phyloP scores from a whole-genome alignment of 2,797 vertebrate species.

The Intellagama lesueurii region DNA sequence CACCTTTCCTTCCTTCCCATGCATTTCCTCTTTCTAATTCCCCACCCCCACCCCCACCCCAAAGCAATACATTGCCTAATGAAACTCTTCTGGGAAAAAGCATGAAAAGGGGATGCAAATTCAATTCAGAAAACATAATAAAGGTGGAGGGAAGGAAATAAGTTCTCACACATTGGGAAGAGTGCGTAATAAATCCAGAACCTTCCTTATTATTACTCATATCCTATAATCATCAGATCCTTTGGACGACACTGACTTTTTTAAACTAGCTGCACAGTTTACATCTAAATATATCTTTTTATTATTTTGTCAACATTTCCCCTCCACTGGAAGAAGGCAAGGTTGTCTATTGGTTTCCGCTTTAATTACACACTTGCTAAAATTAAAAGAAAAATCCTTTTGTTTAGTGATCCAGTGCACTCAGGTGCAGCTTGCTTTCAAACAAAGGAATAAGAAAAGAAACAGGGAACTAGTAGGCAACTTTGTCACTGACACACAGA shows the following conservation, averaged over 20 bases:
- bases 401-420: constrained; percentile 50
- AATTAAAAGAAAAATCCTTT: constrained; percentile 58
- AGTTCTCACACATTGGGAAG: too few species aligned
- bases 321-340: constrained; percentile 42
- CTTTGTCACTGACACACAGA: constrained; percentile 35
- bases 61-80: neutral
- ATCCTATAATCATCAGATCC: constrained; percentile 23
- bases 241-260: constrained; percentile 33
- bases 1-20: neutral
- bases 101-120: neutral
- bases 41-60: rapidly evolving
- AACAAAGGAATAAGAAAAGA: constrained; percentile 59
- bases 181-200: neutral
- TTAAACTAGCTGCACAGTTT: constrained; percentile 30
- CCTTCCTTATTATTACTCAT: neutral
- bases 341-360: constrained; percentile 59
- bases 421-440: constrained; percentile 58
- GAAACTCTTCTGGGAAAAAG: neutral
- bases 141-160: neutral
- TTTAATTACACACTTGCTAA: constrained; percentile 57
- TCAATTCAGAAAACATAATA: neutral
- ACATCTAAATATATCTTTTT: constrained; percentile 55
- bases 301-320: constrained; percentile 43
- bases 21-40: neutral
- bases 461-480: constrained; percentile 47